Percentiles rank a stretch among this genome's conserved stretches.
These are phyloP conservation scores for Triops cancriformis DNA, from an alignment of 1,140 invertebrate genomes.

Conservation along the genomic window DNA sequence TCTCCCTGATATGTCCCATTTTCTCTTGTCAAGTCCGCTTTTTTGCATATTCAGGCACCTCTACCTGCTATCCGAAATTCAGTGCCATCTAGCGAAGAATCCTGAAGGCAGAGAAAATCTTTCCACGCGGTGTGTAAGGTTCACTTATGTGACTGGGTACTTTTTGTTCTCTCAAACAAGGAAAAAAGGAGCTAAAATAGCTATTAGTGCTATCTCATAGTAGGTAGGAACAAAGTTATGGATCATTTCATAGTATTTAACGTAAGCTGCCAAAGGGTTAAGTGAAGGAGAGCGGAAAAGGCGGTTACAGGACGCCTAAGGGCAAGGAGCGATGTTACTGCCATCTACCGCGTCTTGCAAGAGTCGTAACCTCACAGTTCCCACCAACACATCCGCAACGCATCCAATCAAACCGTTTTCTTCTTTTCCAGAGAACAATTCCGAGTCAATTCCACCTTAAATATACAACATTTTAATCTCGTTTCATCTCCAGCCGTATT, in stretches of 20 bases:
- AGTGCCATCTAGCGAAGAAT: not conserved
- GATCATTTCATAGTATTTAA: not conserved
- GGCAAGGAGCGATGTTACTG: not conserved
- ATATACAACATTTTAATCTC: not conserved
- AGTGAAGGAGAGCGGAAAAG: not conserved
- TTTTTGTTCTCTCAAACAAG: no score
- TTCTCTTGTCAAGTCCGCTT: not conserved
- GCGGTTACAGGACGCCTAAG: not conserved
- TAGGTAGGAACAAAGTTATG: not conserved
- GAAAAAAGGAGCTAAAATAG: no score
- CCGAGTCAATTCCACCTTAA: not conserved
- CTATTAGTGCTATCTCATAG: no score
- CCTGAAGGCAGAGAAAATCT: not conserved
- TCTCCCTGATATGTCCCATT: not conserved
- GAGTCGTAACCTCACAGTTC: not conserved
- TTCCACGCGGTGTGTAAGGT: not conserved
- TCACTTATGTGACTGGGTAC: constrained; percentile 2
- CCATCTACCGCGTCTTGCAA: not conserved
- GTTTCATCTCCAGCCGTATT: no score
- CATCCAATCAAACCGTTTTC: not conserved
- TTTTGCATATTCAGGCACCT: constrained; percentile 6
- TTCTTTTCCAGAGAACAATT: not conserved
- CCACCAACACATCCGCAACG: not conserved
- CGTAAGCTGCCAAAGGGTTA: not conserved
- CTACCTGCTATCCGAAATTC: not conserved